Evolutionary conservation across 2,888 invertebrate genomes (phyloP).

Genomic region (Oligia fasciuncula): DNA sequence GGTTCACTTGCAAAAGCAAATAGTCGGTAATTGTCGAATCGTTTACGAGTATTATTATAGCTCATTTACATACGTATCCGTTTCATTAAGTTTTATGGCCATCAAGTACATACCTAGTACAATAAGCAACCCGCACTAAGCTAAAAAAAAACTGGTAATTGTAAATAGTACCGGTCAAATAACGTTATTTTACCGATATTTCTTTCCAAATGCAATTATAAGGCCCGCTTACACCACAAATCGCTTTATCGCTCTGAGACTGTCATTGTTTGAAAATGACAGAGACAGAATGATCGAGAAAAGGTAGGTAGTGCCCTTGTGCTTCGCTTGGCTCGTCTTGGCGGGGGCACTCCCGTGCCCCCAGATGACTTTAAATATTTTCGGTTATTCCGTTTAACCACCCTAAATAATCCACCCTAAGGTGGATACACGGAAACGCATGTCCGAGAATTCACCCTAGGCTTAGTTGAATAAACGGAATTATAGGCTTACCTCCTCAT

Average conservation of each 20-base stretch:
- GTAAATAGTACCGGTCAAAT: background rate
- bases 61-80: constrained; percentile 40
- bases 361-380: too few species aligned
- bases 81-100: constrained; percentile 37
- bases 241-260: background rate
- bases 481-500: too few species aligned
- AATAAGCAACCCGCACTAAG: background rate
- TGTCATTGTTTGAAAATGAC: background rate
- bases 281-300: background rate
- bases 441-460: too few species aligned
- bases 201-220: background rate
- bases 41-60: constrained; percentile 31
- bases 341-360: too few species aligned
- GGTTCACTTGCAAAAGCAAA: constrained; percentile 18
- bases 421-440: too few species aligned
- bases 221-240: background rate
- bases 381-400: too few species aligned
- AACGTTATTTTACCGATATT: background rate
- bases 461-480: too few species aligned
- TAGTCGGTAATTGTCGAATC: constrained; percentile 11
- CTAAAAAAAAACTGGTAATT: background rate
- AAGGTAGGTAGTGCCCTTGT: too few species aligned
- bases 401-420: too few species aligned
- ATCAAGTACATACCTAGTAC: constrained; percentile 13
- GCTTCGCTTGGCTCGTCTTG: too few species aligned